Evolutionary conservation across 2,888 invertebrate species (phyloP).

Genomic region (Syritta pipiens): DNA sequence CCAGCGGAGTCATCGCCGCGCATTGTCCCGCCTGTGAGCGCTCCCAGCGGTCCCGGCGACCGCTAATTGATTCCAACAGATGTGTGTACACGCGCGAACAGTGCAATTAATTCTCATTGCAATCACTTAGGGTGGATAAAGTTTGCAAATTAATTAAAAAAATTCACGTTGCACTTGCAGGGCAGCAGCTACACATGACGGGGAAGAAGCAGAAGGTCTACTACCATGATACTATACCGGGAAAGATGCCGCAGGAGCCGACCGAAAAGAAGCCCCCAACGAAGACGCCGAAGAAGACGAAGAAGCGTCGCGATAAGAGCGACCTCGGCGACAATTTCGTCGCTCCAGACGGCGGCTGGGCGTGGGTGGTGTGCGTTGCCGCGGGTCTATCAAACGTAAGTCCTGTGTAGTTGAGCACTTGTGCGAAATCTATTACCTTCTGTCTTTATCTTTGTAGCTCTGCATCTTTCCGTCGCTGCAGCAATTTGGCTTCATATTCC

Average conservation of each 20-base stretch:
- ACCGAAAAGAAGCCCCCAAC: slow-evolving; percentile 10
- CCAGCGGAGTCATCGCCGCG: slow-evolving; percentile 53
- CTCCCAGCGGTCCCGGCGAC: background rate
- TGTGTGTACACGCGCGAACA: slow-evolving; percentile 2
- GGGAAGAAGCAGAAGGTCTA: slow-evolving; percentile 52
- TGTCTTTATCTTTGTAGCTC: slow-evolving; percentile 80
- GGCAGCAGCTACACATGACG: slow-evolving; percentile 49
- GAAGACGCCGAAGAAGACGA: slow-evolving; percentile 72
- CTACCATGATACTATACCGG: slow-evolving; percentile 7
- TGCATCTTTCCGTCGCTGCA: slow-evolving; percentile 85
- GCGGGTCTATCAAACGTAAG: slow-evolving; percentile 87
- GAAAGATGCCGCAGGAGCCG: background rate
- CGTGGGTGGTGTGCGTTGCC: slow-evolving; percentile 86
- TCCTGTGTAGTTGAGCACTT: background rate
- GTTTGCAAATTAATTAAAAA: slow-evolving; percentile 54
- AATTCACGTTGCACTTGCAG: slow-evolving; percentile 17
- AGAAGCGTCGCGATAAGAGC: slow-evolving; percentile 78
- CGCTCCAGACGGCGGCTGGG: slow-evolving; percentile 88
- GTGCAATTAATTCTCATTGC: slow-evolving; percentile 61
- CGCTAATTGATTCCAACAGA: slow-evolving; percentile 30
- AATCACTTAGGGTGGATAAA: slow-evolving; percentile 38
- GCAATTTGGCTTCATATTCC: slow-evolving; percentile 86
- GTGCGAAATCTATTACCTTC: background rate
- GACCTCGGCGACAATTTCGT: slow-evolving; percentile 81
- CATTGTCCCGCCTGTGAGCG: slow-evolving; percentile 47